Conservation (phyloP, 2,888 invertebrate species). For the Melangyna quadrimaculata region DNA sequence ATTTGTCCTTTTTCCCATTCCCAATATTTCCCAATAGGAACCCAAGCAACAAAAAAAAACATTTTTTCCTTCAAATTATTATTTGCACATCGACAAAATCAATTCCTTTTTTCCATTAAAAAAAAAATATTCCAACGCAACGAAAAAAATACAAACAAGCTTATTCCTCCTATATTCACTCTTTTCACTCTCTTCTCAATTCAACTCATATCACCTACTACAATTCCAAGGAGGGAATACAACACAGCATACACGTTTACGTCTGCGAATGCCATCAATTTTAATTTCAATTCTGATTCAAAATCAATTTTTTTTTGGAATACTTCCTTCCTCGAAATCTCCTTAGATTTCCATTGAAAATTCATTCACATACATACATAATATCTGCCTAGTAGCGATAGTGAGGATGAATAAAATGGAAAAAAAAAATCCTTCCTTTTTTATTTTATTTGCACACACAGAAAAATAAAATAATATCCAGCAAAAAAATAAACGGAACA, state of each 20-base stretch:
- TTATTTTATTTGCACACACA: constrained; percentile 6
- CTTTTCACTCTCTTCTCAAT: not conserved
- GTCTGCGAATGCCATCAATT: constrained; percentile 66
- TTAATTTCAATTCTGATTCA: constrained; percentile 63
- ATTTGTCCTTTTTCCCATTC: not conserved
- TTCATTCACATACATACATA: constrained; percentile 6
- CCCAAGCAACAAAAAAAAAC: not conserved
- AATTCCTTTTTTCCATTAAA: constrained; percentile 5
- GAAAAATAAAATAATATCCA: not conserved
- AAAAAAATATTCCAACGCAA: not conserved
- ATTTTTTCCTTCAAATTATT: not conserved
- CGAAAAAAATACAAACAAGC: constrained; percentile 17
- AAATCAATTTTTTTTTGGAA: constrained; percentile 36
- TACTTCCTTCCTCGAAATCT: not conserved
- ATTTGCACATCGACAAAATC: not conserved
- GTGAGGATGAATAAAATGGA: not conserved
- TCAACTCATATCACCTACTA: not conserved
- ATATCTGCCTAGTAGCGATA: too few species aligned
- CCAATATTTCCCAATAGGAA: not conserved
- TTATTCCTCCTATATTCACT: too few species aligned
- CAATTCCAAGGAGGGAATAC: not conserved
- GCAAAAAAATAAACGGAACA: not conserved
- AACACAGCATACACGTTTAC: constrained; percentile 34
- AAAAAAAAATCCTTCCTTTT: constrained; percentile 1
- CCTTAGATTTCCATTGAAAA: constrained; percentile 30